phyloP scores from a whole-genome alignment of 1,140 invertebrate genomes.

The Polypedilum vanderplanki region DNA sequence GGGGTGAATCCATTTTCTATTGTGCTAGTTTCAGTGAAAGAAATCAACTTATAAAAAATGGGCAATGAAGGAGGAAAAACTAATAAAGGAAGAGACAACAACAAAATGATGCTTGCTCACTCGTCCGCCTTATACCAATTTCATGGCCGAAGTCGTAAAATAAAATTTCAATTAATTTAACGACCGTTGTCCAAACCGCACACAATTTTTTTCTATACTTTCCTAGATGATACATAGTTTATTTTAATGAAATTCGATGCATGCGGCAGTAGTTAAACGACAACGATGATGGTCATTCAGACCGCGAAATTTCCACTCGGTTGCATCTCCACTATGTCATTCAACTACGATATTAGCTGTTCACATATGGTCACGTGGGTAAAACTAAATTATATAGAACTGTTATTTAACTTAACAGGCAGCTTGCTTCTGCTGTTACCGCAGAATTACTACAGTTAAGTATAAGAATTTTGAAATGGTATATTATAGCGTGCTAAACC shows the following conservation, averaged over 20 bases:
- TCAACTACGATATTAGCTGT: not conserved
- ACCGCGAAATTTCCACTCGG: not conserved
- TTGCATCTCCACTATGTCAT: not conserved
- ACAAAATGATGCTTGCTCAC: not conserved
- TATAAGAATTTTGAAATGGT: not conserved
- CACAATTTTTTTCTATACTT: too few relatives aligned
- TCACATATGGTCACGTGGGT: constrained; percentile 20
- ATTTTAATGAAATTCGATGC: too few relatives aligned
- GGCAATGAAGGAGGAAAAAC: not conserved
- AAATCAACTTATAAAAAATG: too few relatives aligned
- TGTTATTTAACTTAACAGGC: constrained; percentile 8
- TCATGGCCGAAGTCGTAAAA: constrained; percentile 15
- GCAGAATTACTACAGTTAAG: not conserved
- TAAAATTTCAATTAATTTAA: constrained; percentile 27
- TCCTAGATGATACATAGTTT: too few relatives aligned
- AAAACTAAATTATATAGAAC: not conserved
- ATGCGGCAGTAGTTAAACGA: too few relatives aligned
- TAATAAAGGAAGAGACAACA: not conserved
- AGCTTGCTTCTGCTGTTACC: not conserved
- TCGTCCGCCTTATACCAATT: not conserved
- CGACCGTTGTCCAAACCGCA: not conserved
- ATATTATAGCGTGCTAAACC: not conserved
- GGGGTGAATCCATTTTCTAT: not conserved
- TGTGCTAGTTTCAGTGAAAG: not conserved
- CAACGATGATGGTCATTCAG: not conserved